These are phyloP conservation scores for Cyanoliseus patagonus DNA, from an alignment of 2,113 vertebrate genomes.

Conservation along the genomic window DNA sequence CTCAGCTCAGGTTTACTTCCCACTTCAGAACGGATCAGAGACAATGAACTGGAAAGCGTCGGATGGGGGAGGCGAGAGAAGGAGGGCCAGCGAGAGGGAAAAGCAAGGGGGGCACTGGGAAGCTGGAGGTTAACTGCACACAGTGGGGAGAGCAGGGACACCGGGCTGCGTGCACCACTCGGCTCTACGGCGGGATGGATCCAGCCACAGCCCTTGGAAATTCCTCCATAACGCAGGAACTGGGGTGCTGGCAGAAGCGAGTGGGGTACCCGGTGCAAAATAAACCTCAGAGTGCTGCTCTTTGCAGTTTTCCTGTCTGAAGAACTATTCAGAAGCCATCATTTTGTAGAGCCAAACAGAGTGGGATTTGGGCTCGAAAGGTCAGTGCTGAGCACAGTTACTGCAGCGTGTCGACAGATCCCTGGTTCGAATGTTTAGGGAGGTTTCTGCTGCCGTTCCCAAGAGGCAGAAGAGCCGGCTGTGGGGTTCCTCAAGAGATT, in stretches of 20 bases:
- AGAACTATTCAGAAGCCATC: neutral
- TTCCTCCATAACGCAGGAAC: rapidly evolving
- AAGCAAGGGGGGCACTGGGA: neutral
- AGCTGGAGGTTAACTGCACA: neutral
- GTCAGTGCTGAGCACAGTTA: neutral
- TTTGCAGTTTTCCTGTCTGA: neutral
- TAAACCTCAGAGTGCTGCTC: rapidly evolving
- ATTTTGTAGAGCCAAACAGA: neutral
- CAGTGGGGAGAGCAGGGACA: neutral
- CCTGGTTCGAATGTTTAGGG: rapidly evolving
- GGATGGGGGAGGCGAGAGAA: neutral
- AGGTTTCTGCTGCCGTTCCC: neutral
- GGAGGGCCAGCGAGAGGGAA: rapidly evolving
- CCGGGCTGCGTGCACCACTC: rapidly evolving
- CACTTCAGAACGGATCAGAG: neutral
- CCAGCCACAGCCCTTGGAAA: neutral
- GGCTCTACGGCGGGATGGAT: neutral
- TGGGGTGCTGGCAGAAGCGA: neutral
- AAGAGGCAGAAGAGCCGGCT: neutral
- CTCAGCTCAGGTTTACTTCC: neutral
- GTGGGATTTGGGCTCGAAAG: neutral
- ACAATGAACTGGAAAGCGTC: neutral
- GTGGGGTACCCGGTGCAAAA: rapidly evolving
- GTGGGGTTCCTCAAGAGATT: neutral
- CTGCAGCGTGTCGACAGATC: neutral